Base-by-base conservation (phyloP, 1,140 invertebrate genomes). In the Druon quercuslanigerum region DNA sequence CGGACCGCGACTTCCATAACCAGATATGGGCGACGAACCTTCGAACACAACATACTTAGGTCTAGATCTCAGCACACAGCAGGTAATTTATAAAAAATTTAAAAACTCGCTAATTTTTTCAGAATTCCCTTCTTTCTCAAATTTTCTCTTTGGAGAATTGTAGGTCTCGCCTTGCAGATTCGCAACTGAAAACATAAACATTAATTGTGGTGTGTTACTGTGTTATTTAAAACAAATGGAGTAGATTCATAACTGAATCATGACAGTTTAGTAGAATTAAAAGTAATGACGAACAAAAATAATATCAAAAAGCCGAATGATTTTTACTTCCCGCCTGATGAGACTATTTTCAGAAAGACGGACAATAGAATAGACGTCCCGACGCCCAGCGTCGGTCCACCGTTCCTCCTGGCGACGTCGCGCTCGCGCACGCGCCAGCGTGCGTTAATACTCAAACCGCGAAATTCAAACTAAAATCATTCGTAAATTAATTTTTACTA, bases 41-140 rank as follows among this genome's bases (percentile, higher is more conserved):
- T 75, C 78, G 75, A 82, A 81, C 74, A 81, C 84, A 25, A 90
- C 93, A 83, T 96, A 94, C 91, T 92, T 96, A 78, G 95, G 96
- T 74, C 92, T 96, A 74, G 96, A 96, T 92, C 93, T 96, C 85
- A 96, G 95, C 88, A 96, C 95, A 20, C 96, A 96, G 89, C 95
- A 96, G 93, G 96, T 96, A 92, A 92, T 66, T 46, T 20, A 60
- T 66, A 52, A 14, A 33, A 72, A n/a, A 3, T 52, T 52, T 51
- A 25, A n/a, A n/a, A n/a, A 52, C 19, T 16, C 50, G 12, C n/a
- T n/a, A 20, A 40, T 17, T 40, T 16, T 56, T 57, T 46, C 40
- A 46, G 8, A 46, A 1, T 9, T 56, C 25, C 40, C 25, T 66
- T 40, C 40, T 16, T 16, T 46, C 20, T n/a, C 14, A 66, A n/a